Base-by-base conservation (phyloP, 2,888 invertebrate genomes). In the Diabrotica balteata region DNA sequence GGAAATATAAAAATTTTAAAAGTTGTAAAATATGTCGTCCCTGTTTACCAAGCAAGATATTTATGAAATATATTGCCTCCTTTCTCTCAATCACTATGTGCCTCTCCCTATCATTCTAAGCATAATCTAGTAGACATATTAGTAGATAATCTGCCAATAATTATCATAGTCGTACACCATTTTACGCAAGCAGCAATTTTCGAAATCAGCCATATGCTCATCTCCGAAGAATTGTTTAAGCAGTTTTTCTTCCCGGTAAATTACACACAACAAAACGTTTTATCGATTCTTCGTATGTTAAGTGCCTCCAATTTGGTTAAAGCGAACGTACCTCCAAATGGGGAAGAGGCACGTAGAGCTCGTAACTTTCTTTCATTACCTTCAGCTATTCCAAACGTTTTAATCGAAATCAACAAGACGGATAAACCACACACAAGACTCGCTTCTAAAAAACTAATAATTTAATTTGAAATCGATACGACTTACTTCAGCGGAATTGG, bases 361-460 rank as follows among this genome's bases (percentile, higher is more conserved):
- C 73, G 75, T 78, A 76, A 75, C 75, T 79, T 71, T 73, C 72
- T 68, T 73, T 78, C 75, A 75, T 77, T 76, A 73, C 76, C 72
- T 73, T 50, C 62, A 75, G 75, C 74, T 69, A 79, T 79, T 76
- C 74, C 67, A 76, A 78, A 78, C 78, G 78, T 77, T 79, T 79
- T 78, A 79, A 79, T 79, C 79, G 79, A 59, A 71, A 76, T 73
- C 74, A 71, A 68, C 72, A 64, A 74, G 71, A 71, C 69, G 72
- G 71, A 72, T 75, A 69, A 73, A 67, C 73, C 75, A 74, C 75
- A 74, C 74, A 73, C 67, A 69, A 67, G 67, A 66, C 53, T 49
- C 66, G 53, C 50, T 49, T 17, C 63, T 46, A 73, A 73, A 73
- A 73, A 71, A 66, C 70, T 73, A 73, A 73, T 73, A 72, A 73